These are phyloP conservation scores for Trachelus iudaicus DNA, from an alignment of 2,888 invertebrate species.

Conservation along the genomic window DNA sequence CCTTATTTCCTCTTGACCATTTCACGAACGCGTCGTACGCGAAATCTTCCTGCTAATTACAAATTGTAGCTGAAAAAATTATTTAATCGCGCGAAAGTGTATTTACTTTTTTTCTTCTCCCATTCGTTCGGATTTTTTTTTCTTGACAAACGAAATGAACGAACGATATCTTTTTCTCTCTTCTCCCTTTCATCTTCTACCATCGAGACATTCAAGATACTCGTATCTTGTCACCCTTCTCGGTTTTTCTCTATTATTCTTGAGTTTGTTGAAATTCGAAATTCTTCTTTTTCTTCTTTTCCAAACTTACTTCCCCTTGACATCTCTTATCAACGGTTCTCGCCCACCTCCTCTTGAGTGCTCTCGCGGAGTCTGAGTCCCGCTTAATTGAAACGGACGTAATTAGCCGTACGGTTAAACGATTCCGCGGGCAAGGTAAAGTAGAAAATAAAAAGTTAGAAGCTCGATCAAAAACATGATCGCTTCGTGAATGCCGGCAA, in stretches of 20 bases:
- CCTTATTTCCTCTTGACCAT: not conserved
- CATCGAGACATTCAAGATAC: not conserved
- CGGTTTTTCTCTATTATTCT: not conserved
- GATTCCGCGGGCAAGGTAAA: slow-evolving; percentile 12
- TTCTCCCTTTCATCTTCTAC: not conserved
- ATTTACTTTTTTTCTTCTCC: too few species aligned
- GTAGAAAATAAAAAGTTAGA: slow-evolving; percentile 17
- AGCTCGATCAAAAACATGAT: slow-evolving; percentile 45
- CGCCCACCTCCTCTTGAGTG: not conserved
- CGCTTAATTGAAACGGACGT: slow-evolving; percentile 2
- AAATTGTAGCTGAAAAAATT: not conserved
- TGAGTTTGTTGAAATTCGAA: not conserved
- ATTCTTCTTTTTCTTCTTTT: not conserved
- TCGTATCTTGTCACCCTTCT: not conserved
- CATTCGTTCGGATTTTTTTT: too few species aligned
- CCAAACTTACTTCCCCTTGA: not conserved
- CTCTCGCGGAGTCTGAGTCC: not conserved
- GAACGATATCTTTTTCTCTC: too few species aligned
- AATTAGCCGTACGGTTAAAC: slow-evolving; percentile 30
- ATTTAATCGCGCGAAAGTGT: too few species aligned
- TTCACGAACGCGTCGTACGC: not conserved
- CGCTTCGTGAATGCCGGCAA: slow-evolving; percentile 37
- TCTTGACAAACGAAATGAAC: too few species aligned
- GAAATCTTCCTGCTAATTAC: not conserved
- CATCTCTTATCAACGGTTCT: not conserved